Percentiles rank a stretch among this genome's conserved stretches.
Evolutionary conservation across 2,113 vertebrate genomes (phyloP).

Genomic region (Onychostruthus taczanowskii): DNA sequence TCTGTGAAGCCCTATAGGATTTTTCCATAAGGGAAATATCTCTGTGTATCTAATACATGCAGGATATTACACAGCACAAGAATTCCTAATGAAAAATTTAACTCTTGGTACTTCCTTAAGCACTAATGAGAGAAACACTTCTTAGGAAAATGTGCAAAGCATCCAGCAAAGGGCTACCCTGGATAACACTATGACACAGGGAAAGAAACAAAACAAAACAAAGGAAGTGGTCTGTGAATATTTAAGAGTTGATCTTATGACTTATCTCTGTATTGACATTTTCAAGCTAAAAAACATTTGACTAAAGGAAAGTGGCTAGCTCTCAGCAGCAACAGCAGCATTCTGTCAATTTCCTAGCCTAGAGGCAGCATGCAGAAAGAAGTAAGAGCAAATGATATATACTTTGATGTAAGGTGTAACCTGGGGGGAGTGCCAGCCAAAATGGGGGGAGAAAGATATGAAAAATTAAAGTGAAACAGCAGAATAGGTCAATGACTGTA

Average conservation of each 20-base stretch:
- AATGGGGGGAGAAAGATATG: slow-evolving; percentile 7
- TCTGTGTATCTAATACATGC: slow-evolving; percentile 16
- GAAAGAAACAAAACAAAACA: slow-evolving; percentile 33
- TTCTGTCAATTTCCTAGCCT: slow-evolving; percentile 61
- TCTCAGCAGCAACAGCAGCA: slow-evolving; percentile 28
- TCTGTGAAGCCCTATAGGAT: slow-evolving; percentile 28
- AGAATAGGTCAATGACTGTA: slow-evolving; percentile 7
- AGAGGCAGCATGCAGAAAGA: slow-evolving; percentile 57
- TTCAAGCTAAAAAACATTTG: slow-evolving; percentile 75
- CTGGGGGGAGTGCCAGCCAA: slow-evolving; percentile 10
- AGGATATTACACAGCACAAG: slow-evolving; percentile 57
- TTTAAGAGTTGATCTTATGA: slow-evolving; percentile 76
- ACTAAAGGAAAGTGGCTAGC: slow-evolving; percentile 67
- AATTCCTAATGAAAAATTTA: slow-evolving; percentile 71
- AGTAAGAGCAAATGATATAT: slow-evolving; percentile 47
- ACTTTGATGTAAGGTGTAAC: slow-evolving; percentile 63
- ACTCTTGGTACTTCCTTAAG: slow-evolving; percentile 65
- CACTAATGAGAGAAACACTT: slow-evolving; percentile 58
- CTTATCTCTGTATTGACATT: slow-evolving; percentile 74
- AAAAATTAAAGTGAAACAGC: slow-evolving; percentile 47
- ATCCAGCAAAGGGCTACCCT: slow-evolving; percentile 41
- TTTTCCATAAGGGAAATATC: slow-evolving; percentile 57
- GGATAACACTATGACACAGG: slow-evolving; percentile 3
- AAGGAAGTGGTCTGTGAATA: slow-evolving; percentile 65
- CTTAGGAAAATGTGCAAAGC: slow-evolving; percentile 52